Conservation (phyloP, 2,888 invertebrate genomes). For the Noctuana brunneofusca region DNA sequence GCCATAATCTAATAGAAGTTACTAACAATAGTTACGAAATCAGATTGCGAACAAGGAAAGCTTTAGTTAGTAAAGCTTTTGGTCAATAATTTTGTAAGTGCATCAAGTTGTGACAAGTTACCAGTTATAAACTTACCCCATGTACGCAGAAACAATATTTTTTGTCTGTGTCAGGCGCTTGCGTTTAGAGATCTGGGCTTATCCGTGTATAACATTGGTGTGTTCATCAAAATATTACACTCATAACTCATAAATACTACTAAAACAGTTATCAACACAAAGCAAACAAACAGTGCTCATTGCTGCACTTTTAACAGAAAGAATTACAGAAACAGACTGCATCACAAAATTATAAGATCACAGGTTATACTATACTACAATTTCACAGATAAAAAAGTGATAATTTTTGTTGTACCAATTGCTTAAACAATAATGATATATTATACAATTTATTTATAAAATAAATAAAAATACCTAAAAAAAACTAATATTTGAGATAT, state of each 20-base stretch:
- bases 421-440: too few species aligned
- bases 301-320: conserved; percentile 8
- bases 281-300: conserved; percentile 40
- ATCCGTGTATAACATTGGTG: background rate
- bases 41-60: conserved; percentile 13
- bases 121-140: conserved; percentile 28
- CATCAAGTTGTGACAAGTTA: conserved; percentile 27
- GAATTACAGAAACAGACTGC: too few species aligned
- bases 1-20: too few species aligned
- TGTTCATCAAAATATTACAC: conserved; percentile 18
- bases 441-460: too few species aligned
- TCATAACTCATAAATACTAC: conserved; percentile 16
- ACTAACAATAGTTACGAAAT: background rate
- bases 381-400: background rate
- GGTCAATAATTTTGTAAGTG: conserved; percentile 19
- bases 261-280: conserved; percentile 36
- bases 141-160: conserved; percentile 8
- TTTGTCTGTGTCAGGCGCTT: background rate
- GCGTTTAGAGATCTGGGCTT: background rate
- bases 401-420: too few species aligned
- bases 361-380: background rate
- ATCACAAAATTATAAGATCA: conserved; percentile 1
- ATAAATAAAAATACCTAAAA: too few species aligned
- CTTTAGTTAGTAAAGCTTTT: conserved; percentile 21
- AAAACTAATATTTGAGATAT: too few species aligned